Evolutionary conservation across 2,888 invertebrate genomes (phyloP).

Genomic region (Drosophila subsilvestris): DNA sequence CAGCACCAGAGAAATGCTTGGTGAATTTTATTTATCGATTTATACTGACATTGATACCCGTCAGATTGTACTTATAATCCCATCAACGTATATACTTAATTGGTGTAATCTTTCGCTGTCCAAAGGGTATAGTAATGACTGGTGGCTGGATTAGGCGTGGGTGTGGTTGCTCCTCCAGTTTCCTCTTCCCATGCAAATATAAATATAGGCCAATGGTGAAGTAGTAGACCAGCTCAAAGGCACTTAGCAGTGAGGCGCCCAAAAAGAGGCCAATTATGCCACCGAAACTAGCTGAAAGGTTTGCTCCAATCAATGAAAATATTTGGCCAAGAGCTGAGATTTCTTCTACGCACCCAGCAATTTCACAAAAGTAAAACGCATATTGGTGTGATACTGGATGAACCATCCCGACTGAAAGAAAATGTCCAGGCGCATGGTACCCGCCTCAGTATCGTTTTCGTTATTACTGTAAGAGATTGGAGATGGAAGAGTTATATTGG

Average conservation of each 20-base stretch:
- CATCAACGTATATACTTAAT: slow-evolving; percentile 25
- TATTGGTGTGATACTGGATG: slow-evolving; percentile 83
- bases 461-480: slow-evolving; percentile 36
- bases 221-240: slow-evolving; percentile 83
- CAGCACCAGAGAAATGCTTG: slow-evolving; percentile 51
- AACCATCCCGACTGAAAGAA: slow-evolving; percentile 82
- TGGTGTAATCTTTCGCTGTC: slow-evolving; percentile 48
- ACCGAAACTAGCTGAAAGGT: slow-evolving; percentile 83
- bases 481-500: no score
- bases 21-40: slow-evolving; percentile 33
- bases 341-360: slow-evolving; percentile 79
- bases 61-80: neutral
- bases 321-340: slow-evolving; percentile 51
- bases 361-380: slow-evolving; percentile 84
- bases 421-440: slow-evolving; percentile 75
- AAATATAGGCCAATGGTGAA: slow-evolving; percentile 78
- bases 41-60: neutral
- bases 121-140: slow-evolving; percentile 15
- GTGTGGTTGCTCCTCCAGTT: slow-evolving; percentile 24
- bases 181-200: slow-evolving; percentile 44
- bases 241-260: slow-evolving; percentile 84
- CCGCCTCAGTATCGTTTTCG: slow-evolving; percentile 17
- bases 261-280: slow-evolving; percentile 85
- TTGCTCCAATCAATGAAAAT: slow-evolving; percentile 3
- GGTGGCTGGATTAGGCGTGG: neutral